Percentiles rank a stretch among this genome's conserved stretches.
phyloP scores from a whole-genome alignment of 2,888 invertebrate species.

The Strigamia maritima region DNA sequence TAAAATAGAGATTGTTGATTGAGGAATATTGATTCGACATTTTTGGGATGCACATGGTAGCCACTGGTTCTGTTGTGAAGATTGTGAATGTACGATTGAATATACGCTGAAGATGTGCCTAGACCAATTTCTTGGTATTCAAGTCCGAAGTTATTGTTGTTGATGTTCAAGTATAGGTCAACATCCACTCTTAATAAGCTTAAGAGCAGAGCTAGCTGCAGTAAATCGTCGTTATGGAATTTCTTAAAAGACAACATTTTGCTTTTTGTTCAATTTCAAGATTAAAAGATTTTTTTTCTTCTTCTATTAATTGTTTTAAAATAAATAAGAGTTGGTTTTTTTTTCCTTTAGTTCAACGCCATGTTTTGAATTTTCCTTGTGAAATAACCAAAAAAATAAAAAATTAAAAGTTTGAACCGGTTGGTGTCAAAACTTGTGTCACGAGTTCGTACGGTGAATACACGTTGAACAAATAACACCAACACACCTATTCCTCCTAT shows the following conservation, averaged over 20 bases:
- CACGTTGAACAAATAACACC: neutral
- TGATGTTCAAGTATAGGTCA: conserved; percentile 63
- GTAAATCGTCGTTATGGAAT: conserved; percentile 73
- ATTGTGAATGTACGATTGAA: conserved; percentile 42
- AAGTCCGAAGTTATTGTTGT: conserved; percentile 48
- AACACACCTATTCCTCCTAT: neutral
- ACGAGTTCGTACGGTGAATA: too few species aligned
- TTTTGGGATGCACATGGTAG: conserved; percentile 65
- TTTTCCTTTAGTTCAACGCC: neutral
- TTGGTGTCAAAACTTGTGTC: too few species aligned
- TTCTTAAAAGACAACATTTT: conserved; percentile 67
- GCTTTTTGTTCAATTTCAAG: neutral
- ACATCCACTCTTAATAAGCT: conserved; percentile 75
- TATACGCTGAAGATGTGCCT: conserved; percentile 44
- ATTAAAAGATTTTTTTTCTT: neutral
- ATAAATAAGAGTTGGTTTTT: neutral
- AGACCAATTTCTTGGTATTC: conserved; percentile 43
- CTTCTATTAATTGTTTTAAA: neutral
- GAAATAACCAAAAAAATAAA: too few species aligned
- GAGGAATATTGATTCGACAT: conserved; percentile 65
- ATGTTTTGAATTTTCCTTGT: neutral
- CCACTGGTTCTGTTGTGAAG: conserved; percentile 40
- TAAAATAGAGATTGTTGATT: conserved; percentile 70
- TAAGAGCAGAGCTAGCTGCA: conserved; percentile 75
- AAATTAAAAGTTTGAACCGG: too few species aligned